Percentiles rank a stretch among this genome's conserved stretches.
These are phyloP conservation scores for Macropodus opercularis DNA, from an alignment of 2,797 vertebrate genomes.

Conservation along the genomic window DNA sequence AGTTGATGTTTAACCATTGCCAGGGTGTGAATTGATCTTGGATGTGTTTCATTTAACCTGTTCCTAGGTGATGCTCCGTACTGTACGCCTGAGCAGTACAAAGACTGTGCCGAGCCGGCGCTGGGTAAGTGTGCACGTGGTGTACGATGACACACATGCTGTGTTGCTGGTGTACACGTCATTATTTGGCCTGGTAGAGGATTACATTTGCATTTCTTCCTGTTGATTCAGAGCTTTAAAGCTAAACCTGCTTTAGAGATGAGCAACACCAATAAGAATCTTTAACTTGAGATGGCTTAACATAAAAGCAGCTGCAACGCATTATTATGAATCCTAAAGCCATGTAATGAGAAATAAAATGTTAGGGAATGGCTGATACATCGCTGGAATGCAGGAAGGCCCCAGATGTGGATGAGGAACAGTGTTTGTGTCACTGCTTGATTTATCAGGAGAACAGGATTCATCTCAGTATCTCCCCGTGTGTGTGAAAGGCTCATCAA, in stretches of 20 bases:
- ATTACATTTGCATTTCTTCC: slow-evolving; percentile 31
- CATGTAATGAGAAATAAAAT: background rate
- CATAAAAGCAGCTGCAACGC: slow-evolving; percentile 2
- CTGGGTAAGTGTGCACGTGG: slow-evolving; percentile 78
- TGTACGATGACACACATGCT: background rate
- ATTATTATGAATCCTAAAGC: slow-evolving; percentile 15
- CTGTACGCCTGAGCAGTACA: slow-evolving; percentile 98
- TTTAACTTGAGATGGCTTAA: slow-evolving; percentile 24
- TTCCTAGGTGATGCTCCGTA: slow-evolving; percentile 92
- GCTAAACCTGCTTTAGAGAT: slow-evolving; percentile 39
- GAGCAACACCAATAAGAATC: slow-evolving; percentile 24
- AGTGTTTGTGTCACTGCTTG: slow-evolving; percentile 15
- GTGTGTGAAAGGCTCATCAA: slow-evolving; percentile 42
- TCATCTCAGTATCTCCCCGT: slow-evolving; percentile 32
- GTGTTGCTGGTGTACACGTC: slow-evolving; percentile 24
- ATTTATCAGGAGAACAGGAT: slow-evolving; percentile 38
- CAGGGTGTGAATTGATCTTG: slow-evolving; percentile 8
- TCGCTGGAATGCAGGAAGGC: no score
- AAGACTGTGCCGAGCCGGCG: slow-evolving; percentile 97
- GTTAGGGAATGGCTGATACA: background rate
- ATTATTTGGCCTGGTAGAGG: slow-evolving; percentile 15
- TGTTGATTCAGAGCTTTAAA: slow-evolving; percentile 40
- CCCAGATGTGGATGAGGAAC: background rate
- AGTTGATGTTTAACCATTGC: slow-evolving; percentile 14
- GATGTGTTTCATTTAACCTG: slow-evolving; percentile 17